Percentiles rank a stretch among this genome's conserved stretches.
These are phyloP conservation scores for Lysandra coridon DNA, from an alignment of 2,888 invertebrate species.

Conservation along the genomic window DNA sequence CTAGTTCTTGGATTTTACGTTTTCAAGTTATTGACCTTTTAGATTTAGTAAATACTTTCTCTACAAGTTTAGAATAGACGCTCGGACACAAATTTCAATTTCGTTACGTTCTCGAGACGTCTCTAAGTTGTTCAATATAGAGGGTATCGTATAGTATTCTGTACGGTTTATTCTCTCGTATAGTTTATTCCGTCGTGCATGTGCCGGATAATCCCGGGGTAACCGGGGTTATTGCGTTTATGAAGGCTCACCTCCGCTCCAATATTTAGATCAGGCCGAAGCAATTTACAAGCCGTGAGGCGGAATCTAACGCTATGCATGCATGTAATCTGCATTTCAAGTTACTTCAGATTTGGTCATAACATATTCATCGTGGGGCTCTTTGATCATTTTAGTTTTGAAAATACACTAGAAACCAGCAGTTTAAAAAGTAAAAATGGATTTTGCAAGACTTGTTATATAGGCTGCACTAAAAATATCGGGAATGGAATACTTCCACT, in stretches of 20 bases:
- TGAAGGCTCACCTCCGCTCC: conserved; percentile 48
- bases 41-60: background rate
- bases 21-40: too few relatives aligned
- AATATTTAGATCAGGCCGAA: conserved; percentile 52
- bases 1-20: too few relatives aligned
- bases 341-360: conserved; percentile 45
- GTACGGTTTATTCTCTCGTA: background rate
- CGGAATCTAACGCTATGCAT: conserved; percentile 45
- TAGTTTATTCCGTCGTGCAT: conserved; percentile 23
- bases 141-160: background rate
- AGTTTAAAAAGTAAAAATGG: background rate
- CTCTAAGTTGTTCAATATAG: conserved; percentile 7
- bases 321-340: conserved; percentile 53
- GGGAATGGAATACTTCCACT: too few relatives aligned
- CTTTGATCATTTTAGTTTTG: conserved; percentile 21
- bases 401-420: background rate
- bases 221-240: conserved; percentile 40
- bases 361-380: conserved; percentile 33
- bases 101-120: background rate
- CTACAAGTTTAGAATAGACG: background rate
- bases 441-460: too few relatives aligned
- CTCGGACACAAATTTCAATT: background rate
- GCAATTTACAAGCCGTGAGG: conserved; percentile 49
- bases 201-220: conserved; percentile 33
- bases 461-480: too few relatives aligned